phyloP scores from a whole-genome alignment of 2,888 invertebrate species.

The Cremastobaeus sp. region DNA sequence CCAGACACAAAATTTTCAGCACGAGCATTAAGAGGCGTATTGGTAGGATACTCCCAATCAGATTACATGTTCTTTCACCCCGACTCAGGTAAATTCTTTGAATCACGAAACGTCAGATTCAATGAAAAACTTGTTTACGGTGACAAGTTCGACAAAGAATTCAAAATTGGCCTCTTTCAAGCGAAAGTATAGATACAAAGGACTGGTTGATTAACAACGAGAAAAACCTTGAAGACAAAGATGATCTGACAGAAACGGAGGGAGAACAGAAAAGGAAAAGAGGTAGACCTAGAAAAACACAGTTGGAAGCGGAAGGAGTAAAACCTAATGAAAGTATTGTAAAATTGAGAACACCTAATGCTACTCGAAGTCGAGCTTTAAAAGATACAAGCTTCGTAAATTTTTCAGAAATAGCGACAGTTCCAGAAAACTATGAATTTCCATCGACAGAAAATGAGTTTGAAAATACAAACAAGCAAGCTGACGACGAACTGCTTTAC shows the following conservation, averaged over 20 bases:
- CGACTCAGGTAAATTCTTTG: constrained; percentile 10
- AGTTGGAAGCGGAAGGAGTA: background rate
- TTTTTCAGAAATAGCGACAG: background rate
- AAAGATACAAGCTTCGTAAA: background rate
- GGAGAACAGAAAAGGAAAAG: background rate
- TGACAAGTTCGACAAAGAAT: constrained; percentile 8
- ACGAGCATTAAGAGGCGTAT: background rate
- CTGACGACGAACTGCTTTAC: background rate
- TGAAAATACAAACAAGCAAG: background rate
- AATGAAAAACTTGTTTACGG: constrained; percentile 60
- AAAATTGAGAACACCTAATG: background rate
- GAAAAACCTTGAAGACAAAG: background rate
- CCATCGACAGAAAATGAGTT: background rate
- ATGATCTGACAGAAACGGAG: background rate
- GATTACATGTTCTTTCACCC: constrained; percentile 31
- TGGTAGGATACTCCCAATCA: constrained; percentile 1
- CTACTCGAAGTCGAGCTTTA: background rate
- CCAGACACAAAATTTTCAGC: constrained; percentile 20
- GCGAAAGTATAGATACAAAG: constrained; percentile 1
- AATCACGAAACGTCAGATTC: constrained; percentile 51
- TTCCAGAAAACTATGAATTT: background rate
- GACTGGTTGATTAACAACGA: background rate
- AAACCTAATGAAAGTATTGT: background rate
- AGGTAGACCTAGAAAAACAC: background rate
- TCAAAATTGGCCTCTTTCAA: constrained; percentile 3